These are phyloP conservation scores for Tachysurus fulvidraco DNA, from an alignment of 2,113 vertebrate species.

Conservation along the genomic window DNA sequence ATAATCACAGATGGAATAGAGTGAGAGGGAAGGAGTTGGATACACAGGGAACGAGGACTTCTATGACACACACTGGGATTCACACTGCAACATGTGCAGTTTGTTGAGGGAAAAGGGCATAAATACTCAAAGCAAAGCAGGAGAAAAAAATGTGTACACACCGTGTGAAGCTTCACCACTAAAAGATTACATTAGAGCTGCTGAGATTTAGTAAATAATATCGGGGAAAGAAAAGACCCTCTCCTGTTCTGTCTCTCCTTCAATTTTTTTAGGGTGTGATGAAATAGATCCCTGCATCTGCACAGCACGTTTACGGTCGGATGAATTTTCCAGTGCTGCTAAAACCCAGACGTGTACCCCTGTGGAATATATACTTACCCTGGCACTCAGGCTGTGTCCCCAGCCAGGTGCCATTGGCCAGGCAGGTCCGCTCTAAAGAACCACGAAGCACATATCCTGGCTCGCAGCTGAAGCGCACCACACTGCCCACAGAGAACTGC, in stretches of 20 bases:
- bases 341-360: not conserved
- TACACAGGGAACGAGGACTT: not conserved
- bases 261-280: not conserved
- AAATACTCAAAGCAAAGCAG: not conserved
- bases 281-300: not conserved
- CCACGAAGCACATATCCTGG: slow-evolving; percentile 86
- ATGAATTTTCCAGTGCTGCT: not conserved
- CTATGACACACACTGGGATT: slow-evolving; percentile 9
- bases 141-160: slow-evolving; percentile 27
- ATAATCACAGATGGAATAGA: slow-evolving; percentile 17
- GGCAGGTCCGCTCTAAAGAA: slow-evolving; percentile 84
- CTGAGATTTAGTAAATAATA: slow-evolving; percentile 12
- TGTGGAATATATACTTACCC: slow-evolving; percentile 71
- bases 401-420: slow-evolving; percentile 83
- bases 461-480: slow-evolving; percentile 92
- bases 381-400: slow-evolving; percentile 90
- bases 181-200: slow-evolving; percentile 27
- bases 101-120: slow-evolving; percentile 6
- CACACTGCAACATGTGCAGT: slow-evolving; percentile 7
- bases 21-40: not conserved
- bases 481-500: slow-evolving; percentile 76
- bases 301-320: not conserved
- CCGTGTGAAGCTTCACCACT: slow-evolving; percentile 29
- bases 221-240: not conserved
- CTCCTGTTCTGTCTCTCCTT: not conserved